A percentile compares a stretch with the other conserved stretches of the same genome.
Evolutionary conservation across 1,140 invertebrate species (phyloP).

Genomic region (Tetraneura akinire): DNA sequence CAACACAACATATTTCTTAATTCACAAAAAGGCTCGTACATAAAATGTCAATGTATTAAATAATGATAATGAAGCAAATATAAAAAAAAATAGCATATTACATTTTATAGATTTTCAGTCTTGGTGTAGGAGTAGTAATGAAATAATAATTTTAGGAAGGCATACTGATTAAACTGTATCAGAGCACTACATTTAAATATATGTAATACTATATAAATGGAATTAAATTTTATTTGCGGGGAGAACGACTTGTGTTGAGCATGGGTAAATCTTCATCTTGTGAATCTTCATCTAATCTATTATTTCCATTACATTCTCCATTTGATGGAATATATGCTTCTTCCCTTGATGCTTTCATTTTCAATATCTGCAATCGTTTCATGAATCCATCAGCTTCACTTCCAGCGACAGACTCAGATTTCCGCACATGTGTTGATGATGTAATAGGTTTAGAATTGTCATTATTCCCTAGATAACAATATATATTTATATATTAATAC

Average conservation of each 20-base stretch:
- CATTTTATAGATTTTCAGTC: slow-evolving; percentile 29
- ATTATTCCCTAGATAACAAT: not conserved
- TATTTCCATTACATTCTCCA: slow-evolving; percentile 38
- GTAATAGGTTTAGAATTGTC: not conserved
- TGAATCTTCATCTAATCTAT: slow-evolving; percentile 15
- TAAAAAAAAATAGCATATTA: slow-evolving; percentile 22
- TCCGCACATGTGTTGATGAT: slow-evolving; percentile 9
- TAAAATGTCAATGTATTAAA: slow-evolving; percentile 18
- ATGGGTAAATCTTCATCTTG: slow-evolving; percentile 40
- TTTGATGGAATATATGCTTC: slow-evolving; percentile 18
- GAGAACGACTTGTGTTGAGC: slow-evolving; percentile 42
- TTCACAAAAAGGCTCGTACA: slow-evolving; percentile 19
- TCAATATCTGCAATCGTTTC: slow-evolving; percentile 47
- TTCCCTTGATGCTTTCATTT: slow-evolving; percentile 44
- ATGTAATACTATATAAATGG: slow-evolving; percentile 42
- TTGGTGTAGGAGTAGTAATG: slow-evolving; percentile 13
- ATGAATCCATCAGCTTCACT: slow-evolving; percentile 42
- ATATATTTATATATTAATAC: not conserved
- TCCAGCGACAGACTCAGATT: not conserved
- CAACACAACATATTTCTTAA: not conserved
- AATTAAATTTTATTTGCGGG: slow-evolving; percentile 36
- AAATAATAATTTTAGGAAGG: not conserved
- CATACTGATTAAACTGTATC: slow-evolving; percentile 9
- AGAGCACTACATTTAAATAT: slow-evolving; percentile 6
- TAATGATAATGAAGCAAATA: slow-evolving; percentile 26